Percentiles rank a stretch among this genome's conserved stretches.
These are phyloP conservation scores for Orchestes rusci DNA, from an alignment of 2,888 invertebrate species.

Conservation along the genomic window DNA sequence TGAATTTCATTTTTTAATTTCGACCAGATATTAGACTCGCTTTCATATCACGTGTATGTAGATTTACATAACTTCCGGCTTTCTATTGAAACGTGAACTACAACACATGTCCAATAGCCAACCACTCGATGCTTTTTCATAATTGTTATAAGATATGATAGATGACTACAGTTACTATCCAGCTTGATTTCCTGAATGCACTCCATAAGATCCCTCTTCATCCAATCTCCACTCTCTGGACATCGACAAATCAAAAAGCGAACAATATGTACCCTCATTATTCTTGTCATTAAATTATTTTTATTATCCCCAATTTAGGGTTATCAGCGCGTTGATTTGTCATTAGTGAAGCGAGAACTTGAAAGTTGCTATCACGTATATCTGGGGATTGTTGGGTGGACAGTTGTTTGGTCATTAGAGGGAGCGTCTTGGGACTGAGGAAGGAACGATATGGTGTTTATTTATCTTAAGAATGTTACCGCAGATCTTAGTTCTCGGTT, in stretches of 20 bases:
- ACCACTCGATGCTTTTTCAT: background rate
- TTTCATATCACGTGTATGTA: constrained; percentile 2
- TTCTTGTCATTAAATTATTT: constrained; percentile 22
- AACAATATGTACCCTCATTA: constrained; percentile 21
- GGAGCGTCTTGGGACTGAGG: constrained; percentile 38
- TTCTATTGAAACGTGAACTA: background rate
- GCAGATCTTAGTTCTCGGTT: too few species aligned
- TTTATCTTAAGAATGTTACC: constrained; percentile 43
- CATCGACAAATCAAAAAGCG: too few species aligned
- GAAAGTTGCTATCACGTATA: constrained; percentile 24
- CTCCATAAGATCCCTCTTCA: too few species aligned
- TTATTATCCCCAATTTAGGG: constrained; percentile 17
- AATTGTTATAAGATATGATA: too few species aligned
- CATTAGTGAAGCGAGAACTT: constrained; percentile 11
- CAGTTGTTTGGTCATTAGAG: constrained; percentile 45
- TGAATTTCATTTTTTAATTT: constrained; percentile 24
- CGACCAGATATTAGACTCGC: constrained; percentile 13
- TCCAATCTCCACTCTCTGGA: too few species aligned
- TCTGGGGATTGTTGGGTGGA: too few species aligned
- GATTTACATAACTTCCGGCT: constrained; percentile 11
- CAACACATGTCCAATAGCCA: constrained; percentile 2
- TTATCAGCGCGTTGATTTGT: constrained; percentile 16
- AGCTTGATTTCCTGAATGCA: too few species aligned
- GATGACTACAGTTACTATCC: too few species aligned
- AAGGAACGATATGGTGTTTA: constrained; percentile 44